Evolutionary conservation across 2,113 vertebrate genomes (phyloP).

Genomic region (Salvelinus alpinus): DNA sequence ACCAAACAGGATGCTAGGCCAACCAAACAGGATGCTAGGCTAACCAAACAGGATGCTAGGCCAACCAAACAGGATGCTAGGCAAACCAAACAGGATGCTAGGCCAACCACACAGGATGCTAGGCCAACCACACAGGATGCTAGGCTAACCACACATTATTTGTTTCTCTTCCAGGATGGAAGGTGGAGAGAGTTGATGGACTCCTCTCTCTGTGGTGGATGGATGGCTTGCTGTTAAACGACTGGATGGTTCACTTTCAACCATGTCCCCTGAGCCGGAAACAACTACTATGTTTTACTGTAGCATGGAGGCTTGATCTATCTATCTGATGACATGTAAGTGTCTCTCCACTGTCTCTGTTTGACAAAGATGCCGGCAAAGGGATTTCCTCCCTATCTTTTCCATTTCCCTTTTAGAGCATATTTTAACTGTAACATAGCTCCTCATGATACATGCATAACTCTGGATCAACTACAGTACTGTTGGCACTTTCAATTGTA

Average conservation of each 20-base stretch:
- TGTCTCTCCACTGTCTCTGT: constrained; percentile 17
- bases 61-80: too few species aligned
- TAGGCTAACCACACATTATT: not conserved
- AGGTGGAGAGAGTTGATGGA: not conserved
- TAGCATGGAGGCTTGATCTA: too few species aligned
- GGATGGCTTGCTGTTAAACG: constrained; percentile 33
- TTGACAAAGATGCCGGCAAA: constrained; percentile 22
- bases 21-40: too few species aligned
- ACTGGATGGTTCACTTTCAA: constrained; percentile 54
- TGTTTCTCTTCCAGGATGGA: not conserved
- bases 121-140: too few species aligned
- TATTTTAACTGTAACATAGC: not conserved
- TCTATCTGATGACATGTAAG: too few species aligned
- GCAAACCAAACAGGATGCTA: too few species aligned
- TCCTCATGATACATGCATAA: not conserved
- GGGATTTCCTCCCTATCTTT: constrained; percentile 18
- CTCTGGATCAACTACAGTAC: too few species aligned
- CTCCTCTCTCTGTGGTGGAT: constrained; percentile 50
- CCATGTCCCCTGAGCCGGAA: constrained; percentile 46
- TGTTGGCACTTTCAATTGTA: too few species aligned
- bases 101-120: too few species aligned
- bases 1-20: too few species aligned
- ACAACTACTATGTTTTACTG: constrained; percentile 9
- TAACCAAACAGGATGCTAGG: too few species aligned
- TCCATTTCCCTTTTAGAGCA: constrained; percentile 16